Conservation (phyloP, 2,797 vertebrate species). For the Argyrosomus regius region DNA sequence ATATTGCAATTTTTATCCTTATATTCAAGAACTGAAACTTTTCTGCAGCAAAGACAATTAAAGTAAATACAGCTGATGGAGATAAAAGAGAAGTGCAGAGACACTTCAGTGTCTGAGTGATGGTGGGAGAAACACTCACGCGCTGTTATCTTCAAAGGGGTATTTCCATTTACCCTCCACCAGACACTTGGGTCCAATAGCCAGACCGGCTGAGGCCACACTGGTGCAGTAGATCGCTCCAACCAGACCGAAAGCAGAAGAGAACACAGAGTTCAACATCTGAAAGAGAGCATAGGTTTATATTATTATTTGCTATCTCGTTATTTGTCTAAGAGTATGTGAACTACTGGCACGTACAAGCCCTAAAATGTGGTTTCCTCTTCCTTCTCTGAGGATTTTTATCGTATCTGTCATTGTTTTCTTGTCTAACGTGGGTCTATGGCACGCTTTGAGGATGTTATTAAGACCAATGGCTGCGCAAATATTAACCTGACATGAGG, state of each 20-base stretch:
- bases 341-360: too few species aligned
- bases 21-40: background rate
- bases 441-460: background rate
- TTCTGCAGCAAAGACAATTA: background rate
- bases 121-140: slow-evolving; percentile 61
- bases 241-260: slow-evolving; percentile 80
- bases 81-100: background rate
- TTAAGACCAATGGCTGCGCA: too few species aligned
- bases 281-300: slow-evolving; percentile 39
- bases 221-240: slow-evolving; percentile 83
- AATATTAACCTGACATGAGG: too few species aligned
- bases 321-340: too few species aligned
- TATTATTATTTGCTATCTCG: background rate
- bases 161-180: slow-evolving; percentile 37
- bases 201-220: slow-evolving; percentile 82
- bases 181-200: slow-evolving; percentile 80
- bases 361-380: background rate
- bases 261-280: slow-evolving; percentile 88
- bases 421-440: background rate
- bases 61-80: slow-evolving; percentile 2
- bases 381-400: background rate
- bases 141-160: slow-evolving; percentile 74
- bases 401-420: background rate
- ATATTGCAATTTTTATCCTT: background rate
- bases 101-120: background rate